These are phyloP conservation scores for Mesodorylaimus sp. DNA, from an alignment of 2,888 invertebrate species.

Conservation along the genomic window DNA sequence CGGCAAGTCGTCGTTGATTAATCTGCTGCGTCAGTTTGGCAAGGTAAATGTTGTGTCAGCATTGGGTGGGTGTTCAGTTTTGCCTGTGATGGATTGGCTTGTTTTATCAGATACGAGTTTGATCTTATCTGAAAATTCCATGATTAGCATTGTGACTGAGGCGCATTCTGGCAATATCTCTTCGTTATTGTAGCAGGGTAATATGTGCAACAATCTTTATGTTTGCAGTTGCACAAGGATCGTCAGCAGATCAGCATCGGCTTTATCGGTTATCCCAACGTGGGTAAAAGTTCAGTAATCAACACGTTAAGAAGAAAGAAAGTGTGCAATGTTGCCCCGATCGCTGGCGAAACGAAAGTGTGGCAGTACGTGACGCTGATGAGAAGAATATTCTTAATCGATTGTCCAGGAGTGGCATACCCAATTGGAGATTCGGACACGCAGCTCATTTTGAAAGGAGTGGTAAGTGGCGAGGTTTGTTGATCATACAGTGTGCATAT, in stretches of 20 bases:
- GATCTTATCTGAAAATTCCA: neutral
- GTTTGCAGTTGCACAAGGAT: slow-evolving; percentile 55
- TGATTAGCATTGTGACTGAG: neutral
- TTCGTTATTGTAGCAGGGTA: neutral
- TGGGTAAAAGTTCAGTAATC: slow-evolving; percentile 93
- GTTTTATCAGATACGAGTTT: no score
- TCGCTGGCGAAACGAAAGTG: slow-evolving; percentile 59
- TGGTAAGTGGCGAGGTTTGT: slow-evolving; percentile 40
- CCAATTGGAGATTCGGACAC: slow-evolving; percentile 70
- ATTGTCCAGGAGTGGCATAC: slow-evolving; percentile 96
- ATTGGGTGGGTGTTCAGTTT: neutral
- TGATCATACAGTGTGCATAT: neutral
- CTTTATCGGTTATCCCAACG: slow-evolving; percentile 95
- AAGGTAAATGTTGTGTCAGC: slow-evolving; percentile 37
- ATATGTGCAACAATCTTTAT: neutral
- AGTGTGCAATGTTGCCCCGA: slow-evolving; percentile 93
- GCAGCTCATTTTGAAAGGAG: slow-evolving; percentile 86
- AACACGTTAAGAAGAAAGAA: slow-evolving; percentile 87
- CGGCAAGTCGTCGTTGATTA: slow-evolving; percentile 89
- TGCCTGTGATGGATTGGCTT: no score
- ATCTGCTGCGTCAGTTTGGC: slow-evolving; percentile 77
- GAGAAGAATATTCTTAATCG: slow-evolving; percentile 85
- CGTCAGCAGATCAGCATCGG: slow-evolving; percentile 98
- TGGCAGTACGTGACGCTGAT: slow-evolving; percentile 99
- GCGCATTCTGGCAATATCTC: neutral